Evolutionary conservation across 2,797 vertebrate genomes (phyloP).

Genomic region (Molossus molossus): DNA sequence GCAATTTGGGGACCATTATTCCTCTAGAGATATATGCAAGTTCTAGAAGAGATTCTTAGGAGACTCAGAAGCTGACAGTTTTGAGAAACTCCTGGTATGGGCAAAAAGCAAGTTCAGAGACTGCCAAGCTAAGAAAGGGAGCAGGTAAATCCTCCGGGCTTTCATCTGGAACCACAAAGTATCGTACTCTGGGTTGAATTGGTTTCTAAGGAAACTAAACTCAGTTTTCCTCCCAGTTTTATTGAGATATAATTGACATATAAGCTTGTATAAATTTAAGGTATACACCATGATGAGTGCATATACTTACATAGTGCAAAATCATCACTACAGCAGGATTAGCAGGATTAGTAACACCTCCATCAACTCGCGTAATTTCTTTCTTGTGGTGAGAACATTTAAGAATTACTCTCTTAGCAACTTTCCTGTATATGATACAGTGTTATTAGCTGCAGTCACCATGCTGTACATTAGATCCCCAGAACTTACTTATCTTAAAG

Average conservation of each 20-base stretch:
- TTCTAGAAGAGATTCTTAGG: background rate
- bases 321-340: background rate
- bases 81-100: background rate
- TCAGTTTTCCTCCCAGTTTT: background rate
- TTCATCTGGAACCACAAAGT: slow-evolving; percentile 4
- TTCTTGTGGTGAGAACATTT: background rate
- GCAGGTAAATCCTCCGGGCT: background rate
- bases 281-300: background rate
- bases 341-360: background rate
- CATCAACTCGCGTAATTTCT: background rate
- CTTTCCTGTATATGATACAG: background rate
- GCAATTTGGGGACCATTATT: background rate
- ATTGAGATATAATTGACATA: background rate
- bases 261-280: background rate
- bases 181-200: background rate
- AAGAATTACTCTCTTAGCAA: background rate
- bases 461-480: background rate
- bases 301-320: background rate
- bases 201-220: background rate
- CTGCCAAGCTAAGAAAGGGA: background rate
- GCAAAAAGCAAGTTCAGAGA: background rate
- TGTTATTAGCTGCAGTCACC: background rate
- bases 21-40: background rate
- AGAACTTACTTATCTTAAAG: background rate
- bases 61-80: background rate